These are phyloP conservation scores for Onychomys leucogaster DNA, from an alignment of 2,797 vertebrate species.

Conservation along the genomic window DNA sequence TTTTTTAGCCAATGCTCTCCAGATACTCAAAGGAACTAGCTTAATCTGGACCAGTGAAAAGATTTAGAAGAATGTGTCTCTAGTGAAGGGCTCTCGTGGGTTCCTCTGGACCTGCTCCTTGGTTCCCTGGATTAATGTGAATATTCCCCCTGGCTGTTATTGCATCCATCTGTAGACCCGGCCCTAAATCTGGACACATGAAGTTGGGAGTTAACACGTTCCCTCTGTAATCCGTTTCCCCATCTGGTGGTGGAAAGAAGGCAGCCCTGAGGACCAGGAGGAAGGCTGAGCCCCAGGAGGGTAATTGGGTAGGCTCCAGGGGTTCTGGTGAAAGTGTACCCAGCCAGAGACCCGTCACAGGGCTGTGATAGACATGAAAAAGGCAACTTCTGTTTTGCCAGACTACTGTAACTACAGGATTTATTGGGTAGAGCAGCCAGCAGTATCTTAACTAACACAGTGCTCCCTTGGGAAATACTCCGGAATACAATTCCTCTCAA, in stretches of 20 bases:
- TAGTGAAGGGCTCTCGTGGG: background rate
- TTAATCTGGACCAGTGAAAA: background rate
- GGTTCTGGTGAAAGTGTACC: background rate
- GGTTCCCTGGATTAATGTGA: background rate
- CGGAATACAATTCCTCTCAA: constrained; percentile 42
- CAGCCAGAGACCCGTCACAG: background rate
- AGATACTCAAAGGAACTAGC: background rate
- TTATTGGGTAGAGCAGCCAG: background rate
- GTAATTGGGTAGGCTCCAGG: background rate
- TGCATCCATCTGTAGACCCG: background rate
- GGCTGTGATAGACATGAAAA: background rate
- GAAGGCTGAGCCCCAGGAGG: background rate
- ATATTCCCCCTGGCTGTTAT: background rate
- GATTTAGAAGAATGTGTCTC: background rate
- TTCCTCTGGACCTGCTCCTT: background rate
- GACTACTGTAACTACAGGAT: background rate
- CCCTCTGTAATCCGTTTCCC: background rate
- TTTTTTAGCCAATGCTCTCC: background rate
- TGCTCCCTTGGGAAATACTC: constrained; percentile 16
- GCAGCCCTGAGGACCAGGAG: background rate
- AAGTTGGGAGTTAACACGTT: background rate
- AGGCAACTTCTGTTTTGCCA: background rate
- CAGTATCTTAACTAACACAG: constrained; percentile 26
- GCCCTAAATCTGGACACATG: background rate
- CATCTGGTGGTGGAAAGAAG: background rate